These are phyloP conservation scores for human DNA, from an alignment of 2,113 vertebrate species.

Conservation along the genomic window DNA sequence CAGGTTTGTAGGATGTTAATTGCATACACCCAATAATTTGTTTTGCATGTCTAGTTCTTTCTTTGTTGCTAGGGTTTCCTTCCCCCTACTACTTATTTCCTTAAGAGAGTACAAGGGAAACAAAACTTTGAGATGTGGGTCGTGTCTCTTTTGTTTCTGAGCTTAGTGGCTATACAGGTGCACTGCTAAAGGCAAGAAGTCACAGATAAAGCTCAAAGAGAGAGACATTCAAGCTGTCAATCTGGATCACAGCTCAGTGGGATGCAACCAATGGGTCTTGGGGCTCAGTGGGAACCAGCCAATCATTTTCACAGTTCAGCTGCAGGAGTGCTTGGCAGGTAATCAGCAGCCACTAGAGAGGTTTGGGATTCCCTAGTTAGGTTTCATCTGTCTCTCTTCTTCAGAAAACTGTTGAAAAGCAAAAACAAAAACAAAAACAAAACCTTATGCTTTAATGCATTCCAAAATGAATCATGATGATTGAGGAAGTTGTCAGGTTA, in stretches of 20 bases:
- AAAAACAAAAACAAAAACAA: neutral
- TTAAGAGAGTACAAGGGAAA: neutral
- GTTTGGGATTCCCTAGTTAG: neutral
- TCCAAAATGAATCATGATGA: neutral
- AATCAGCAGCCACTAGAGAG: neutral
- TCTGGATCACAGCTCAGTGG: slow-evolving; percentile 26
- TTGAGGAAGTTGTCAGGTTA: neutral
- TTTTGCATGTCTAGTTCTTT: neutral
- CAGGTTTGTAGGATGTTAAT: neutral
- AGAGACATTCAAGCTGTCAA: neutral
- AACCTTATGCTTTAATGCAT: neutral
- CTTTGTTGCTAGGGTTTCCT: neutral
- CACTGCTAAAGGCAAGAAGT: neutral
- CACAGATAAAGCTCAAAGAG: neutral
- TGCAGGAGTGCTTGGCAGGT: slow-evolving; percentile 8
- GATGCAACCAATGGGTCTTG: neutral
- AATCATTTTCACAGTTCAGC: neutral
- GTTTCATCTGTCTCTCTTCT: neutral
- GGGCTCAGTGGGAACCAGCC: neutral
- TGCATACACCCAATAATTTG: neutral
- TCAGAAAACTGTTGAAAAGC: slow-evolving; percentile 1
- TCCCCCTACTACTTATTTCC: neutral
- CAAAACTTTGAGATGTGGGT: neutral
- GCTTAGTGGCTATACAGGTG: neutral
- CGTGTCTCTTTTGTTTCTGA: neutral